Conservation (phyloP, 2,888 invertebrate species). For the Agriopis leucophaearia region DNA sequence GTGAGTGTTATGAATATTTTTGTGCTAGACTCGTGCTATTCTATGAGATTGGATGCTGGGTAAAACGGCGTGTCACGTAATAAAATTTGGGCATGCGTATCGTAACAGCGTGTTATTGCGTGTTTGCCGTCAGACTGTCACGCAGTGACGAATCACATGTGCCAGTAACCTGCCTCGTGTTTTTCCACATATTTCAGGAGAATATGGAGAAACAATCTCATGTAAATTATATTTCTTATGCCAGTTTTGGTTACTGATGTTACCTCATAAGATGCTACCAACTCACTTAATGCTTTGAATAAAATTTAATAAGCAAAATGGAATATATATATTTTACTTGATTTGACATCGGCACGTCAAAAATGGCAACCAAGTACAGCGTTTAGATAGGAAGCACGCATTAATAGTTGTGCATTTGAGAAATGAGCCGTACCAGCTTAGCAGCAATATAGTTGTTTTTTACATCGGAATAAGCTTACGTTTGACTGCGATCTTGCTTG, state of each 20-base stretch:
- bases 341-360: background rate
- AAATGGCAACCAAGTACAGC: no score
- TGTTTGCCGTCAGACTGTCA: constrained; percentile 60
- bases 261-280: constrained; percentile 2
- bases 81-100: constrained; percentile 61
- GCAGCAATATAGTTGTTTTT: no score
- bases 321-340: no score
- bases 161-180: constrained; percentile 47
- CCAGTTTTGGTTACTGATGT: constrained; percentile 8
- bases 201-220: constrained; percentile 28
- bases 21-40: constrained; percentile 33
- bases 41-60: constrained; percentile 34
- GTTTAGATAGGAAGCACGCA: no score
- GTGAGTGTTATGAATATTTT: constrained; percentile 35
- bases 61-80: constrained; percentile 50
- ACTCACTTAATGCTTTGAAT: background rate
- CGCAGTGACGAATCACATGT: constrained; percentile 61
- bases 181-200: constrained; percentile 41
- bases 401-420: no score
- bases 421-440: no score
- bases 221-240: constrained; percentile 14
- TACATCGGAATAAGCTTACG: no score
- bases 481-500: no score
- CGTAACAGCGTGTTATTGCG: constrained; percentile 64
- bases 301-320: no score